phyloP scores from a whole-genome alignment of 2,797 vertebrate species.

The Tragopan temminckii region DNA sequence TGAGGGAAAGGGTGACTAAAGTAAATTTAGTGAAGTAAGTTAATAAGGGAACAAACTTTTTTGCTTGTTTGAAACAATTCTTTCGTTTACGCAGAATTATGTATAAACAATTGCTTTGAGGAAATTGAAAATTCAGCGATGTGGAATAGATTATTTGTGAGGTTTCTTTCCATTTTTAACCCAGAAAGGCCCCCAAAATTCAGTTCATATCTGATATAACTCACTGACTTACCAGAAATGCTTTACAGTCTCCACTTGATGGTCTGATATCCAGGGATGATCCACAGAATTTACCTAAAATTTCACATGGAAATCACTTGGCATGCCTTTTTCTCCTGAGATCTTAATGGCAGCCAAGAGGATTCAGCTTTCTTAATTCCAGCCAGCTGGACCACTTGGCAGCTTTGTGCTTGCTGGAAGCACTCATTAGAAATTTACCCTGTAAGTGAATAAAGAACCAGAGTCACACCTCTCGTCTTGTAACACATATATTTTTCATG shows the following conservation, averaged over 20 bases:
- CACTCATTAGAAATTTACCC: not conserved
- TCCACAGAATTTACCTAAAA: not conserved
- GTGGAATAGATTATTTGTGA: not conserved
- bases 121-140: not conserved
- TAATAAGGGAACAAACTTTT: not conserved
- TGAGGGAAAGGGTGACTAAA: not conserved
- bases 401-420: not conserved
- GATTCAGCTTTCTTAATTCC: not conserved
- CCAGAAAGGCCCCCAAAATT: not conserved
- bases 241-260: not conserved
- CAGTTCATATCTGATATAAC: not conserved
- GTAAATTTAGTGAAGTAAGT: not conserved
- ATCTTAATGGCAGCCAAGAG: not conserved
- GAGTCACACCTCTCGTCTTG: not conserved
- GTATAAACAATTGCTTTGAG: not conserved
- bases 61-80: not conserved
- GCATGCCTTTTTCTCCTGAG: not conserved
- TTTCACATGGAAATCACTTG: slow-evolving; percentile 26
- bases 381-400: slow-evolving; percentile 29
- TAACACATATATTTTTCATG: not conserved
- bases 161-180: not conserved
- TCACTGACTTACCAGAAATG: not conserved
- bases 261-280: not conserved
- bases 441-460: not conserved
- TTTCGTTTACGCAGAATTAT: not conserved